phyloP scores from a whole-genome alignment of 2,113 vertebrate genomes.

The Lamprotornis superbus region DNA sequence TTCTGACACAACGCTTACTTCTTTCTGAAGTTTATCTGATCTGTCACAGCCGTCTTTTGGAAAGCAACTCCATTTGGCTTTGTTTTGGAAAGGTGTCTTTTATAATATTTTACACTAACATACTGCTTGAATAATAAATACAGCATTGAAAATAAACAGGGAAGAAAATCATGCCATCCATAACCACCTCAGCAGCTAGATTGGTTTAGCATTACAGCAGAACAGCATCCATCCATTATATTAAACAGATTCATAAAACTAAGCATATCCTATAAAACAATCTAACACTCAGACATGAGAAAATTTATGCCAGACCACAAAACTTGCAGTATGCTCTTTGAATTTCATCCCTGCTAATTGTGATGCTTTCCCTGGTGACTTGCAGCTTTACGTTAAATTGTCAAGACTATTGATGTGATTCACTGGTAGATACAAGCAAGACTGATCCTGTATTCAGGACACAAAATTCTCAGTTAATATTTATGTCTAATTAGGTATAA shows the following conservation, averaged over 20 bases:
- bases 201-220: background rate
- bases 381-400: background rate
- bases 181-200: constrained; percentile 5
- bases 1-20: background rate
- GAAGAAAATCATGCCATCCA: background rate
- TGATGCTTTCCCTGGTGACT: background rate
- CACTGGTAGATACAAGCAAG: background rate
- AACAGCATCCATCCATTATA: background rate
- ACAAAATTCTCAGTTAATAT: background rate
- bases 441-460: constrained; percentile 15
- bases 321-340: background rate
- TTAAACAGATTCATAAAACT: constrained; percentile 17
- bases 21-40: constrained; percentile 4
- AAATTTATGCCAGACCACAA: background rate
- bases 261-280: background rate
- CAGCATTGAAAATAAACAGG: constrained; percentile 11
- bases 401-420: background rate
- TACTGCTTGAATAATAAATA: constrained; percentile 38
- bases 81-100: constrained; percentile 3
- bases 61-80: background rate
- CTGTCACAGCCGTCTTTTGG: background rate
- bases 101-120: background rate
- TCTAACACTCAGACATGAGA: background rate
- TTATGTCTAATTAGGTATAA: constrained; percentile 25
- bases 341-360: constrained; percentile 25